Conservation (phyloP, 1,140 invertebrate species). For the Caerostris extrusa region DNA sequence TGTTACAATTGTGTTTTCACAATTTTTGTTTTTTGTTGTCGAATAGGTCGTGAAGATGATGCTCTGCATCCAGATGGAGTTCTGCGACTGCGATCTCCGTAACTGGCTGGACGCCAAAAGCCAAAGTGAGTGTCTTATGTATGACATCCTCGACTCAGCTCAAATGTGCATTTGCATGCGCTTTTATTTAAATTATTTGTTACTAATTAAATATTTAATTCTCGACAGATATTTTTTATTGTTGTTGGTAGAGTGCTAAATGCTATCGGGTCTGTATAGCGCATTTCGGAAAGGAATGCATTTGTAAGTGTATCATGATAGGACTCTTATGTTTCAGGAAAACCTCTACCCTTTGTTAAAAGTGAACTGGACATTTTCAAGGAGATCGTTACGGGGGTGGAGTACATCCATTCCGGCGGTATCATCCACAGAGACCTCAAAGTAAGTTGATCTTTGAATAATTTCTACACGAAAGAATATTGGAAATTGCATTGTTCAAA, state of each 20-base stretch:
- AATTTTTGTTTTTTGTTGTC: not conserved
- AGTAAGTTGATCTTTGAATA: slow-evolving; percentile 80
- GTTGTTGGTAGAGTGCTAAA: not conserved
- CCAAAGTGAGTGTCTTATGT: slow-evolving; percentile 32
- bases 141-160: not conserved
- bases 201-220: not conserved
- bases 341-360: slow-evolving; percentile 74
- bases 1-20: too few relatives aligned
- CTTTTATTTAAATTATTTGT: not conserved
- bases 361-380: slow-evolving; percentile 85
- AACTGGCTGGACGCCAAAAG: slow-evolving; percentile 87
- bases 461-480: not conserved
- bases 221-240: not conserved
- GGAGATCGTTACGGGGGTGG: slow-evolving; percentile 87
- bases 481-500: not conserved
- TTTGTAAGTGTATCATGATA: not conserved
- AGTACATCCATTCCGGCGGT: slow-evolving; percentile 89
- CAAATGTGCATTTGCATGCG: too few relatives aligned
- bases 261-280: not conserved
- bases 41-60: slow-evolving; percentile 83
- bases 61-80: slow-evolving; percentile 91
- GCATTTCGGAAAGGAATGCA: not conserved
- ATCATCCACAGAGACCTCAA: slow-evolving; percentile 92
- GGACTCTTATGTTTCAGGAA: not conserved
- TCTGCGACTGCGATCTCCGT: slow-evolving; percentile 88